A percentile compares a stretch with the other conserved stretches of the same genome.
These are phyloP conservation scores for Musca domestica DNA, from an alignment of 1,140 invertebrate species.

Conservation along the genomic window DNA sequence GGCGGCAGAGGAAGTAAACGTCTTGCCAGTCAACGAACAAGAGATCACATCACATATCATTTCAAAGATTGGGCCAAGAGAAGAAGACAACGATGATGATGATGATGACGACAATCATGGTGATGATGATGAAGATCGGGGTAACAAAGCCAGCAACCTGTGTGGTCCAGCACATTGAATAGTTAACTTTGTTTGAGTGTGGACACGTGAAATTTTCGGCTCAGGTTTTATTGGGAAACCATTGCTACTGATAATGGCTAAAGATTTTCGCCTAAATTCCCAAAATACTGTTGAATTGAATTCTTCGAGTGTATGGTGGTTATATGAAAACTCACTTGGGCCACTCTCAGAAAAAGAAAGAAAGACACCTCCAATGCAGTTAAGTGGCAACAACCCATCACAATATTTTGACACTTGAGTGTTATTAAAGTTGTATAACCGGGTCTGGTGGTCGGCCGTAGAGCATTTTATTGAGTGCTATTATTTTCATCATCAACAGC, in stretches of 20 bases:
- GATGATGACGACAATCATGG: background rate
- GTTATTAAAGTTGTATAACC: slow-evolving; percentile 3
- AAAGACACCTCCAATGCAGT: background rate
- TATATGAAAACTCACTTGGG: slow-evolving; percentile 4
- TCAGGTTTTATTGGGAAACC: no score
- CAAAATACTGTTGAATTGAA: background rate
- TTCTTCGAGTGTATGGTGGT: background rate
- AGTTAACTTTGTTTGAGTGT: no score
- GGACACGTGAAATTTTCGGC: no score
- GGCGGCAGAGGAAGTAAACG: slow-evolving; percentile 22
- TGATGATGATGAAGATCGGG: background rate
- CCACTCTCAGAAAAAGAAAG: background rate
- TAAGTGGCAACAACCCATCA: slow-evolving; percentile 25
- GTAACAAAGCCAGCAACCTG: slow-evolving; percentile 25
- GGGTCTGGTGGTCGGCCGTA: background rate
- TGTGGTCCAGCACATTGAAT: slow-evolving; percentile 44
- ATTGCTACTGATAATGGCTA: no score
- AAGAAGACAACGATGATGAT: background rate
- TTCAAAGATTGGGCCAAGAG: background rate
- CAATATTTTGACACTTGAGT: slow-evolving; percentile 27
- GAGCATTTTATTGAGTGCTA: no score
- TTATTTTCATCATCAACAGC: background rate
- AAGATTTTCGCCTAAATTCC: no score
- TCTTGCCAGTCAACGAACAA: background rate
- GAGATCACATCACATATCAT: no score